A percentile compares a stretch with the other conserved stretches of the same genome.
Conservation (phyloP, 2,888 invertebrate genomes). For the Asteroscopus sphinx region DNA sequence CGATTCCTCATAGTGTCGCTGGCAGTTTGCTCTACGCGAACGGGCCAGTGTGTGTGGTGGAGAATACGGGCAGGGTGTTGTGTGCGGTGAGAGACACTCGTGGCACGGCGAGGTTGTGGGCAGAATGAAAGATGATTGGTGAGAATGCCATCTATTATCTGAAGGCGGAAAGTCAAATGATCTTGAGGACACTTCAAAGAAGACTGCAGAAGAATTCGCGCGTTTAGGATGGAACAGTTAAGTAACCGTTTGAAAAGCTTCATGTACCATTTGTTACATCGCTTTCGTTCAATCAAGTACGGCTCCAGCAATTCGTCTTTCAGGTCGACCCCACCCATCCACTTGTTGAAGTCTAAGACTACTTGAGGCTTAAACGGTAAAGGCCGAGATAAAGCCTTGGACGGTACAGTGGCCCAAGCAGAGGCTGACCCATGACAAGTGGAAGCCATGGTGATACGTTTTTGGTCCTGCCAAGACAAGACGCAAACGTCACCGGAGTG, state of each 20-base stretch:
- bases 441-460: conserved; percentile 37
- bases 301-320: conserved; percentile 26
- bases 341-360: conserved; percentile 4
- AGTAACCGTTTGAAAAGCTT: conserved; percentile 25
- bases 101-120: background rate
- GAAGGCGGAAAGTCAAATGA: background rate
- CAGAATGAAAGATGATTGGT: background rate
- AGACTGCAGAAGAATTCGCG: background rate
- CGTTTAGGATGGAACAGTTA: conserved; percentile 1
- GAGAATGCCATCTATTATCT: background rate
- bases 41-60: background rate
- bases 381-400: background rate
- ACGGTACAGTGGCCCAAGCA: background rate
- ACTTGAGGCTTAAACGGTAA: background rate
- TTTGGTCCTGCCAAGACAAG: conserved; percentile 45
- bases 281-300: conserved; percentile 41
- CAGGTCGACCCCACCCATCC: conserved; percentile 27
- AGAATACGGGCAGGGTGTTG: background rate
- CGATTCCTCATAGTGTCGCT: background rate
- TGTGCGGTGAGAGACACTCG: too few species aligned
- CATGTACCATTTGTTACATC: conserved; percentile 38
- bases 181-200: background rate
- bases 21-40: background rate
- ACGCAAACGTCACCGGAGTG: conserved; percentile 45
- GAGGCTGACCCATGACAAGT: conserved; percentile 31